A percentile compares a stretch with the other conserved stretches of the same genome.
Evolutionary conservation across 2,888 invertebrate species (phyloP).

Genomic region (Melanostoma mellinum): DNA sequence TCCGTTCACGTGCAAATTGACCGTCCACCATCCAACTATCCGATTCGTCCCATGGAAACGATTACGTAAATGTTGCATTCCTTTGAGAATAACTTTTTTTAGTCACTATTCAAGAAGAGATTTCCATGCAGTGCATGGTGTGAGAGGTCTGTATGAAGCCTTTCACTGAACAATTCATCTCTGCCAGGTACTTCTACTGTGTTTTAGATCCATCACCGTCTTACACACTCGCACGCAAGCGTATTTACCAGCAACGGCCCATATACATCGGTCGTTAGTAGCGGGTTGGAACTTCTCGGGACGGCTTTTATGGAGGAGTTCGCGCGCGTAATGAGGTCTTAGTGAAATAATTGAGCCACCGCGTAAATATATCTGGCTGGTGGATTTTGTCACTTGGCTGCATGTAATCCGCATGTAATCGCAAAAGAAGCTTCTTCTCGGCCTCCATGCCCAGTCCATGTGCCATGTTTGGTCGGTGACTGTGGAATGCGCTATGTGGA

Average conservation of each 20-base stretch:
- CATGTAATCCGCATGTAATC: conserved; percentile 73
- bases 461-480: background rate
- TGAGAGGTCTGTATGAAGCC: background rate
- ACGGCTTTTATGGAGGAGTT: conserved; percentile 65
- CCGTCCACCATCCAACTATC: background rate
- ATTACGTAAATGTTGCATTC: conserved; percentile 67
- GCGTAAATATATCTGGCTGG: conserved; percentile 14
- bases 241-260: conserved; percentile 30
- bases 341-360: conserved; percentile 68
- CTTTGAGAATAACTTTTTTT: conserved; percentile 56
- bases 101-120: conserved; percentile 23
- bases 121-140: conserved; percentile 61
- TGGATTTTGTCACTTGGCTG: conserved; percentile 61
- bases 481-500: conserved; percentile 14
- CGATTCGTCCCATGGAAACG: conserved; percentile 40
- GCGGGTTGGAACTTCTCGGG: conserved; percentile 4
- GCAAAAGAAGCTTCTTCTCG: conserved; percentile 38
- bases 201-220: conserved; percentile 55
- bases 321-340: conserved; percentile 65
- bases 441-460: conserved; percentile 39
- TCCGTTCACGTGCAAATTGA: background rate
- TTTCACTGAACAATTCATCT: conserved; percentile 55
- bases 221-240: conserved; percentile 44
- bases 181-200: conserved; percentile 45
- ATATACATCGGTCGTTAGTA: conserved; percentile 33